A percentile compares a stretch with the other conserved stretches of the same genome.
phyloP scores from a whole-genome alignment of 2,888 invertebrate genomes.

The Diadegma fenestrale region DNA sequence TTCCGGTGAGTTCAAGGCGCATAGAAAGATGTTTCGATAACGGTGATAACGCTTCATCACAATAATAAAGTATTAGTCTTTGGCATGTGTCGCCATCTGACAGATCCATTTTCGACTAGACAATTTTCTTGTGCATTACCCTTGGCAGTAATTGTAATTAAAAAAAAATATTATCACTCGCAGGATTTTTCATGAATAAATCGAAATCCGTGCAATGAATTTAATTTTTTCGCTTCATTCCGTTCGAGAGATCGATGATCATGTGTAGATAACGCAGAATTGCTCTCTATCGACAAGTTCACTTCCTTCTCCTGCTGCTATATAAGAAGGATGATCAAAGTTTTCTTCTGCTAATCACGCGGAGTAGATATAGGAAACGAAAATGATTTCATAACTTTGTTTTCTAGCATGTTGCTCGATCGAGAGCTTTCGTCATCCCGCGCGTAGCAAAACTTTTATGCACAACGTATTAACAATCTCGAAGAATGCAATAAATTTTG shows the following conservation, averaged over 20 bases:
- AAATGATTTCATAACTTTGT: constrained; percentile 63
- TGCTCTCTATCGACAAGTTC: neutral
- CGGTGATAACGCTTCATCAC: constrained; percentile 15
- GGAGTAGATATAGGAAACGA: neutral
- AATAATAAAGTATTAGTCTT: constrained; percentile 8
- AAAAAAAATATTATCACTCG: no score
- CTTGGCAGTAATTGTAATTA: no score
- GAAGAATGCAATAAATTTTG: neutral
- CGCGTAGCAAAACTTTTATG: constrained; percentile 9
- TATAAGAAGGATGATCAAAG: no score
- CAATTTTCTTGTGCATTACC: neutral
- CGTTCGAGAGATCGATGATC: neutral
- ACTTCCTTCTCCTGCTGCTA: neutral
- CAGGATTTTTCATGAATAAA: neutral
- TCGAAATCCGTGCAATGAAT: neutral
- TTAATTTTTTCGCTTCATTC: neutral
- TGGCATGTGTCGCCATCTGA: constrained; percentile 36
- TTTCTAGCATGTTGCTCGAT: constrained; percentile 1
- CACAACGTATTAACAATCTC: neutral
- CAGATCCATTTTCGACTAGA: neutral
- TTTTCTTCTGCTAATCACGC: neutral
- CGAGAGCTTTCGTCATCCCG: constrained; percentile 52
- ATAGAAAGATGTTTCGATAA: constrained; percentile 23
- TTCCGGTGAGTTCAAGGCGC: constrained; percentile 59
- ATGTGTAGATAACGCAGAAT: neutral